Conservation (phyloP, 2,797 vertebrate genomes). For the Danio aesculapii region DNA sequence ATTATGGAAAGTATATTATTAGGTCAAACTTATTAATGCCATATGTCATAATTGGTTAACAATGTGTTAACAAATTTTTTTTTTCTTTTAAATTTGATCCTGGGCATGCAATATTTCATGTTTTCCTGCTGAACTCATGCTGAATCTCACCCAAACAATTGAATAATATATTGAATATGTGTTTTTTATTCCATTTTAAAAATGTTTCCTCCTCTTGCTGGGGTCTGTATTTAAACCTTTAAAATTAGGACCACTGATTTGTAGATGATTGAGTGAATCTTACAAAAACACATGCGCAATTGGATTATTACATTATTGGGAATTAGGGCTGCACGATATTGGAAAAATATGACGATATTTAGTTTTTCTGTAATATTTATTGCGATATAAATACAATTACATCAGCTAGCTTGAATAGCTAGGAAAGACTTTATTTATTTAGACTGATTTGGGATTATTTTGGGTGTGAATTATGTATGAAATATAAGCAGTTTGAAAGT, state of each 20-base stretch:
- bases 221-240: not conserved
- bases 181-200: not conserved
- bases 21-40: not conserved
- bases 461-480: no score
- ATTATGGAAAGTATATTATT: not conserved
- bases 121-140: slow-evolving; percentile 1
- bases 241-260: not conserved
- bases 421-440: no score
- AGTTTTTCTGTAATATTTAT: no score
- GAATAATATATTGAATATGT: not conserved
- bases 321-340: no score
- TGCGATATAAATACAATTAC: no score
- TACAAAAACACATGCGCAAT: not conserved
- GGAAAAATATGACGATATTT: no score
- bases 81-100: not conserved
- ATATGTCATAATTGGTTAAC: no score
- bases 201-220: not conserved
- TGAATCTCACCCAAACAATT: slow-evolving; percentile 28
- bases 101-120: not conserved
- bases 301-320: no score
- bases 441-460: no score
- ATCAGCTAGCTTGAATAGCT: no score
- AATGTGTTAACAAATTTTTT: not conserved
- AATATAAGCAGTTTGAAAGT: no score
- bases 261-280: not conserved